Percentiles rank a stretch among this genome's conserved stretches.
Conservation (phyloP, 2,797 vertebrate species). For the Myiotriccus ornatus region DNA sequence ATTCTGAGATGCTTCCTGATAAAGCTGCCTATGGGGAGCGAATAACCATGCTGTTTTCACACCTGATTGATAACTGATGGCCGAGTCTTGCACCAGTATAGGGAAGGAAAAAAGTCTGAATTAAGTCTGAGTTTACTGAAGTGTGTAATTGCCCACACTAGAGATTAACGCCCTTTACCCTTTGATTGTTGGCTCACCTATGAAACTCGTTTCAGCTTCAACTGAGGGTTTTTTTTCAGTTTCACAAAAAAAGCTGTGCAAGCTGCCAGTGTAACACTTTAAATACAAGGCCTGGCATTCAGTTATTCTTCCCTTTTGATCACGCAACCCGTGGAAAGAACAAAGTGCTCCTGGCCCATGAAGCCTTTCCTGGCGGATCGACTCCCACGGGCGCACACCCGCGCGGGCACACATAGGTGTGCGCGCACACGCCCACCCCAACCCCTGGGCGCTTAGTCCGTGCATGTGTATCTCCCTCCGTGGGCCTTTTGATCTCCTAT, state of each 20-base stretch:
- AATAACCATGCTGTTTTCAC: constrained; percentile 10
- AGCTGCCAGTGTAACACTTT: neutral
- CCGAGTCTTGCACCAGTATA: neutral
- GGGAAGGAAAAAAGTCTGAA: neutral
- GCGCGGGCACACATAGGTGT: neutral
- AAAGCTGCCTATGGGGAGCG: neutral
- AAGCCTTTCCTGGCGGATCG: neutral
- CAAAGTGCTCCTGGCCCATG: neutral
- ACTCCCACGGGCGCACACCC: neutral
- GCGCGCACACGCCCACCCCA: neutral
- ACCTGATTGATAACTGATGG: constrained; percentile 4
- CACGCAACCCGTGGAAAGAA: neutral
- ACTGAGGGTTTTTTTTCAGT: neutral
- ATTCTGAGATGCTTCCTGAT: neutral
- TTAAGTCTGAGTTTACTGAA: neutral
- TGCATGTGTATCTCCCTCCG: neutral
- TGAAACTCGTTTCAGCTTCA: neutral
- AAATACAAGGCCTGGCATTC: neutral
- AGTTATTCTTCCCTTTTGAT: neutral
- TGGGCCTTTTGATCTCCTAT: neutral
- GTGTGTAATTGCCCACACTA: neutral
- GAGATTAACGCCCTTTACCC: constrained; percentile 25
- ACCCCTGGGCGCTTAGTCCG: neutral
- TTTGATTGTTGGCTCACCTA: neutral
- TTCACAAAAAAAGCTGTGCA: neutral